Evolutionary conservation across 2,888 invertebrate species (phyloP).

Genomic region (Aradus depressus): DNA sequence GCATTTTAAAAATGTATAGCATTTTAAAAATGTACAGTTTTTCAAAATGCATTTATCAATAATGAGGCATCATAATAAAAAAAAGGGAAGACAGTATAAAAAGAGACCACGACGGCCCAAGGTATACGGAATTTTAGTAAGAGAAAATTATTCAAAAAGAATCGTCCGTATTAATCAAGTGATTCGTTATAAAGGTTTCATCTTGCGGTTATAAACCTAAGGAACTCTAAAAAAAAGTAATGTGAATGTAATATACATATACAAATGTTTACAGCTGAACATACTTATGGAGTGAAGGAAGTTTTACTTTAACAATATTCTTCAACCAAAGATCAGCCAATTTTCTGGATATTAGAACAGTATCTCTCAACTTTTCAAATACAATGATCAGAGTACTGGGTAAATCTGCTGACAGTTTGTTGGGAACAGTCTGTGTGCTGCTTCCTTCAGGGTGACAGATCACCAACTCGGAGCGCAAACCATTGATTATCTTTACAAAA

Average conservation of each 20-base stretch:
- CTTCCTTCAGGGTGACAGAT: slow-evolving; percentile 18
- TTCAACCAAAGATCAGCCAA: slow-evolving; percentile 48
- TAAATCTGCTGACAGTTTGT: slow-evolving; percentile 39
- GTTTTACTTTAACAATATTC: slow-evolving; percentile 43
- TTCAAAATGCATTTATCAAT: too few relatives aligned
- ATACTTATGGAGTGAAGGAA: slow-evolving; percentile 31
- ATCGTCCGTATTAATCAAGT: too few relatives aligned
- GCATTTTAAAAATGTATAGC: too few relatives aligned
- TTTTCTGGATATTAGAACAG: slow-evolving; percentile 45
- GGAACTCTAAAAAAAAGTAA: too few relatives aligned
- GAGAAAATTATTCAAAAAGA: too few relatives aligned
- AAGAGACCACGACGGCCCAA: too few relatives aligned
- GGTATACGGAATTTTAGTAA: too few relatives aligned
- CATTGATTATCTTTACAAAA: slow-evolving; percentile 40
- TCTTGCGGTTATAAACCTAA: too few relatives aligned
- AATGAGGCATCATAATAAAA: too few relatives aligned
- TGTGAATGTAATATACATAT: slow-evolving; percentile 5
- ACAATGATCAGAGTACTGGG: slow-evolving; percentile 39
- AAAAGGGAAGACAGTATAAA: too few relatives aligned
- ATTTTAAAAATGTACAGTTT: too few relatives aligned
- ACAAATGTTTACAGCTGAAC: neutral
- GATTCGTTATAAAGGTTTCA: too few relatives aligned
- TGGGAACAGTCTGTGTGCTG: slow-evolving; percentile 37
- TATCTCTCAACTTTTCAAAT: slow-evolving; percentile 46
- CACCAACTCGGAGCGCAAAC: slow-evolving; percentile 36